Percentiles rank a stretch among this genome's conserved stretches.
Evolutionary conservation across 2,797 vertebrate genomes (phyloP).

Genomic region (Synanceia verrucosa): DNA sequence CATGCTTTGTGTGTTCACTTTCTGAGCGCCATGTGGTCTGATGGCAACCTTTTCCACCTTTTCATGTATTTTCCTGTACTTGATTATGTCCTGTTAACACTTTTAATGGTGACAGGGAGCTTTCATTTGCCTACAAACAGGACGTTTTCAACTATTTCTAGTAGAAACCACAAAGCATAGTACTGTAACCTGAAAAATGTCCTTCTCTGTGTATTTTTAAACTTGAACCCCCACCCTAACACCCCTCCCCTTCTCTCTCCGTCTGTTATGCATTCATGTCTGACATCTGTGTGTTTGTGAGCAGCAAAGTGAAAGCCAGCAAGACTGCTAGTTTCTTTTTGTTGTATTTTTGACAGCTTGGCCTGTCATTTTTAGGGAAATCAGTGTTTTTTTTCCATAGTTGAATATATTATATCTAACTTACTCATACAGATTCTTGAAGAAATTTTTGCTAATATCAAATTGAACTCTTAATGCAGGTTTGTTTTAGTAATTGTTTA

Average conservation of each 20-base stretch:
- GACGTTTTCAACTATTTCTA: background rate
- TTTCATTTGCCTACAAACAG: background rate
- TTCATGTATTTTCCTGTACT: background rate
- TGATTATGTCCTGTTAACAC: background rate
- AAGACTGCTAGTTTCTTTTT: slow-evolving; percentile 51
- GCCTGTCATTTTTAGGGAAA: rapidly evolving
- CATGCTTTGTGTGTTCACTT: slow-evolving; percentile 8
- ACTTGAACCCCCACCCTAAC: slow-evolving; percentile 65
- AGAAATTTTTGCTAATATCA: background rate
- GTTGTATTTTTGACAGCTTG: background rate
- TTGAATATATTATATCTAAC: background rate
- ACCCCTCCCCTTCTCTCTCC: slow-evolving; percentile 54
- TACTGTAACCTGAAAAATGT: slow-evolving; percentile 56
- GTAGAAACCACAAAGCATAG: slow-evolving; percentile 1
- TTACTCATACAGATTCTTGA: background rate
- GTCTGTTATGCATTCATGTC: slow-evolving; percentile 77
- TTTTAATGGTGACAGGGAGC: background rate
- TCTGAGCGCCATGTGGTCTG: background rate
- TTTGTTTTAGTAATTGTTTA: background rate
- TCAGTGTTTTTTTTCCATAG: background rate
- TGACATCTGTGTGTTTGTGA: slow-evolving; percentile 82
- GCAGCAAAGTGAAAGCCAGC: slow-evolving; percentile 66
- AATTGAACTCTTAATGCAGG: background rate
- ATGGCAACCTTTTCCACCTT: slow-evolving; percentile 1
- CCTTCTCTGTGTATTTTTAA: slow-evolving; percentile 66